phyloP scores from a whole-genome alignment of 2,113 vertebrate genomes.

The Australoheros scitulus region DNA sequence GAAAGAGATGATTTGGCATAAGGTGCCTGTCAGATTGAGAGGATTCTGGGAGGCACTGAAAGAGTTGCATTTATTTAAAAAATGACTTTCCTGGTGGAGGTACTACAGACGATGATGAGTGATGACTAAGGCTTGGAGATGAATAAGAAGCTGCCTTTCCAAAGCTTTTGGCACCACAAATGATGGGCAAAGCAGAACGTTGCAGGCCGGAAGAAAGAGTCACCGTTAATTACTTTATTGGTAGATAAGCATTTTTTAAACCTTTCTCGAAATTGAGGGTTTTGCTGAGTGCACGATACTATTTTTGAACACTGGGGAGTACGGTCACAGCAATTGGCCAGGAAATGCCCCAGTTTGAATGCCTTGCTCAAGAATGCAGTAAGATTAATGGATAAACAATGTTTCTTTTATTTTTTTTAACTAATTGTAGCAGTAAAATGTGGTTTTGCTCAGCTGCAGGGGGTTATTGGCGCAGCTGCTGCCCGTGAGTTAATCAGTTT shows the following conservation, averaged over 20 bases:
- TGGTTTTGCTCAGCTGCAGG: neutral
- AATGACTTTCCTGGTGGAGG: slow-evolving; percentile 30
- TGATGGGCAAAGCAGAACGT: slow-evolving; percentile 21
- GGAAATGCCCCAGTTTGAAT: neutral
- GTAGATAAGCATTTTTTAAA: slow-evolving; percentile 52
- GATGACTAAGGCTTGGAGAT: slow-evolving; percentile 41
- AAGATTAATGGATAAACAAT: neutral
- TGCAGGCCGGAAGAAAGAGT: slow-evolving; percentile 24
- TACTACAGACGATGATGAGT: slow-evolving; percentile 20
- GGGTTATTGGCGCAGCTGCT: neutral
- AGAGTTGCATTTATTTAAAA: slow-evolving; percentile 39
- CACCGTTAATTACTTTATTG: slow-evolving; percentile 53
- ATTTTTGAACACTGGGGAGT: slow-evolving; percentile 21
- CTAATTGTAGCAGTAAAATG: neutral
- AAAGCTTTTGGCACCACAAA: slow-evolving; percentile 39
- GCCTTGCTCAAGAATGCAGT: neutral
- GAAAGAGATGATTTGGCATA: slow-evolving; percentile 34
- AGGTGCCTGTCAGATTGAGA: slow-evolving; percentile 24
- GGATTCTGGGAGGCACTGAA: slow-evolving; percentile 31
- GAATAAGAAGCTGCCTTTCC: slow-evolving; percentile 29
- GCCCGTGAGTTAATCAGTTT: neutral
- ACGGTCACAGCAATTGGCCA: neutral
- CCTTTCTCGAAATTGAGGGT: slow-evolving; percentile 25
- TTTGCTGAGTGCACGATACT: slow-evolving; percentile 25
- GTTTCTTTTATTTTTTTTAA: neutral